Conservation (phyloP, 1,140 invertebrate genomes). For the Scylla paramamosain region DNA sequence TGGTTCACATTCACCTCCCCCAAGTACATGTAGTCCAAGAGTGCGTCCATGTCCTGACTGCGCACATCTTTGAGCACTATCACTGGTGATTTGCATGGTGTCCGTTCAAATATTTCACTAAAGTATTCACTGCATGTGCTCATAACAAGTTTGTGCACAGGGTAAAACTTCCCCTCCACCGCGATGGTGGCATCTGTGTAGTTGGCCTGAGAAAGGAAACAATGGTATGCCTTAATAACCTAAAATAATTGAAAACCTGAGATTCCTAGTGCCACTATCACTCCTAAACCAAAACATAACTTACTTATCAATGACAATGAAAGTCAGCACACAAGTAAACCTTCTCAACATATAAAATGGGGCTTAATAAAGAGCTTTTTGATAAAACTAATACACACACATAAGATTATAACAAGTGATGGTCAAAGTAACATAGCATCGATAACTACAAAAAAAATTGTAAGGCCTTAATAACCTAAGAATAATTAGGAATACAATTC, state of each 20-base stretch:
- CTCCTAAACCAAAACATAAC: too few relatives aligned
- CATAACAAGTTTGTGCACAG: constrained; percentile 71
- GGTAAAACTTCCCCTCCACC: constrained; percentile 72
- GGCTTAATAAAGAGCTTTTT: too few relatives aligned
- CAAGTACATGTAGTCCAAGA: constrained; percentile 71
- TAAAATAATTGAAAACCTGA: neutral
- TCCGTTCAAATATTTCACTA: constrained; percentile 70
- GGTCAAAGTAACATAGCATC: too few relatives aligned
- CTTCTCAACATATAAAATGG: too few relatives aligned
- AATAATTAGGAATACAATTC: too few relatives aligned
- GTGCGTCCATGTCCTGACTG: constrained; percentile 71
- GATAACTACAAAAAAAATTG: too few relatives aligned
- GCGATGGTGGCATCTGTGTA: constrained; percentile 71
- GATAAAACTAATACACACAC: too few relatives aligned
- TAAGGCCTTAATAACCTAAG: too few relatives aligned
- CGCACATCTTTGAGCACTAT: constrained; percentile 74
- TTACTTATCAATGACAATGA: too few relatives aligned
- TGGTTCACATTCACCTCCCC: constrained; percentile 73
- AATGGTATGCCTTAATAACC: neutral
- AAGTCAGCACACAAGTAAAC: too few relatives aligned
- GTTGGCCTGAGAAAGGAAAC: constrained; percentile 52
- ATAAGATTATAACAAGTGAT: too few relatives aligned
- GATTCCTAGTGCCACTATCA: too few relatives aligned
- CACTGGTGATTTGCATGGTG: constrained; percentile 71
- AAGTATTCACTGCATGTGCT: constrained; percentile 74